Conservation (phyloP, 1,140 invertebrate genomes). For the Geopemphigus sp. region DNA sequence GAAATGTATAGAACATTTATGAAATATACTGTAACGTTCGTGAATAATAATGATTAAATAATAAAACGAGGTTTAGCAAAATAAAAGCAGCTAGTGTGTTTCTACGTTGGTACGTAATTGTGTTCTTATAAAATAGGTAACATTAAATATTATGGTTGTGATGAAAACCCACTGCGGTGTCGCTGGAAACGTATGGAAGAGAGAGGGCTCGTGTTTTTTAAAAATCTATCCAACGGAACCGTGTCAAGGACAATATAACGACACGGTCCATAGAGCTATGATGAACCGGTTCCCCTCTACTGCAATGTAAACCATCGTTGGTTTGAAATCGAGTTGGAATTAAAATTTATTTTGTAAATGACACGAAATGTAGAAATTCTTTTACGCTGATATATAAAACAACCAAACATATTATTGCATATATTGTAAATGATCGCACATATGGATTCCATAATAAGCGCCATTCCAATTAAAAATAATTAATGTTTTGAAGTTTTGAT, state of each 20-base stretch:
- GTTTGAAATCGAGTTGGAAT: slow-evolving; percentile 30
- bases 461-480: no score
- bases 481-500: no score
- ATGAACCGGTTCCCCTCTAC: slow-evolving; percentile 49
- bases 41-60: no score
- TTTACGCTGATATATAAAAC: no score
- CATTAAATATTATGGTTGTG: slow-evolving; percentile 27
- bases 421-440: no score
- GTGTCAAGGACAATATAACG: slow-evolving; percentile 47
- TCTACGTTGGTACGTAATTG: neutral
- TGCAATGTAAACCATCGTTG: slow-evolving; percentile 26
- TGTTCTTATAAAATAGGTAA: neutral
- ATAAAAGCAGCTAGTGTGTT: neutral
- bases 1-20: no score
- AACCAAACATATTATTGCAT: no score
- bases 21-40: no score
- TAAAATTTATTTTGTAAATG: slow-evolving; percentile 24
- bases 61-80: neutral
- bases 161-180: slow-evolving; percentile 28
- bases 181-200: slow-evolving; percentile 21
- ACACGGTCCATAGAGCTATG: slow-evolving; percentile 45
- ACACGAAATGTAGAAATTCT: neutral
- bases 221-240: slow-evolving; percentile 47
- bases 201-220: slow-evolving; percentile 47
- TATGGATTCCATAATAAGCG: no score